These are phyloP conservation scores for Meloidogyne hapla DNA, from an alignment of 1,140 invertebrate genomes.

Conservation along the genomic window DNA sequence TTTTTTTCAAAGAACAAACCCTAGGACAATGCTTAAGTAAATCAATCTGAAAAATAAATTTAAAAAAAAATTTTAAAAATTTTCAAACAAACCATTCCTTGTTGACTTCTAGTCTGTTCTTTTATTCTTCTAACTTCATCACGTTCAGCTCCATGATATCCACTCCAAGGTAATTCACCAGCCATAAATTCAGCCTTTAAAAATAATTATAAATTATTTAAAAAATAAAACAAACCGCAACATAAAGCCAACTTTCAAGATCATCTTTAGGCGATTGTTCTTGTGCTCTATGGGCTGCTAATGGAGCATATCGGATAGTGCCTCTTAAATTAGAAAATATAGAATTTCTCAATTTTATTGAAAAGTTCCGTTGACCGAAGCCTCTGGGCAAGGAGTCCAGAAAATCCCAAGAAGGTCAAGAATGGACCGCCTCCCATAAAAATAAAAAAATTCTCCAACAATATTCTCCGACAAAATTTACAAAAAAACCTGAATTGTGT, in stretches of 20 bases:
- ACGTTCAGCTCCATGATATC: slow-evolving; percentile 26
- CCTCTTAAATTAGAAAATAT: slow-evolving; percentile 39
- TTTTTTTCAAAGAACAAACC: slow-evolving; percentile 5
- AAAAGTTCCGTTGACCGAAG: too few species aligned
- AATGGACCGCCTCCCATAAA: too few species aligned
- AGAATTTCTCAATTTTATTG: too few species aligned
- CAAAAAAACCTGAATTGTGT: slow-evolving; percentile 45
- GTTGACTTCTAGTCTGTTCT: slow-evolving; percentile 31
- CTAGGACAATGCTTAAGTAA: slow-evolving; percentile 39
- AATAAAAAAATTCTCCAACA: not conserved
- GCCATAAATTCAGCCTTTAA: slow-evolving; percentile 42
- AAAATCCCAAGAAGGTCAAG: too few species aligned
- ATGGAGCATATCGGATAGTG: slow-evolving; percentile 46
- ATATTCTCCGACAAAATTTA: not conserved
- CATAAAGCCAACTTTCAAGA: slow-evolving; percentile 47
- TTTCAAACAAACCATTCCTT: slow-evolving; percentile 22
- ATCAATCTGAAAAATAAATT: slow-evolving; percentile 17
- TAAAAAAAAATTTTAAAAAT: not conserved
- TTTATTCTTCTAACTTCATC: slow-evolving; percentile 37
- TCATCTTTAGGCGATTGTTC: slow-evolving; percentile 51
- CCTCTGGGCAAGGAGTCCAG: too few species aligned
- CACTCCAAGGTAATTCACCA: slow-evolving; percentile 40
- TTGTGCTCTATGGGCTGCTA: slow-evolving; percentile 38
- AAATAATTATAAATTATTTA: not conserved
- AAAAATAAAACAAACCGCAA: not conserved